Conservation (phyloP, 2,113 vertebrate genomes). For the Alosa alosa region DNA sequence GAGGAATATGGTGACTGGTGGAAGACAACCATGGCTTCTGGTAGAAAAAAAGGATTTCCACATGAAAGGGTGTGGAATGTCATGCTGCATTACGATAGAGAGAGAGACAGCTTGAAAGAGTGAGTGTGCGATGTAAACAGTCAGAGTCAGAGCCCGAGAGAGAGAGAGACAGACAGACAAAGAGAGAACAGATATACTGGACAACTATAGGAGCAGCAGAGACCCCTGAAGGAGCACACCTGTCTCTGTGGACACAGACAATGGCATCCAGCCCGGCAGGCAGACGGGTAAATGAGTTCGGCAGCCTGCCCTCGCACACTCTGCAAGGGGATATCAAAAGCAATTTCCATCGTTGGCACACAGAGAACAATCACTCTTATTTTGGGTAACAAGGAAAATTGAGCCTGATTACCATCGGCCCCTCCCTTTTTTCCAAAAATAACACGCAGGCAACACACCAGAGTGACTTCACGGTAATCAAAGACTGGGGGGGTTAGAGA, state of each 20-base stretch:
- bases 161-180: background rate
- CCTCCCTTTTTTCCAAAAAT: background rate
- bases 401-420: constrained; percentile 2
- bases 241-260: background rate
- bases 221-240: background rate
- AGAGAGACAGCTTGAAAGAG: background rate
- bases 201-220: background rate
- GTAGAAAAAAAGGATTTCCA: constrained; percentile 51
- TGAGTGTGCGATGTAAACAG: background rate
- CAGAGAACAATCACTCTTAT: background rate
- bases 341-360: constrained; percentile 30
- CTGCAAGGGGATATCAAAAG: constrained; percentile 55
- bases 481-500: background rate
- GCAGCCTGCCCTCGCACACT: constrained; percentile 40
- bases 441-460: background rate
- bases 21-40: background rate
- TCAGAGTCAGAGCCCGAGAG: background rate
- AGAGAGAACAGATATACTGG: background rate
- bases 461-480: constrained; percentile 18
- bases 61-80: constrained; percentile 56
- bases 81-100: constrained; percentile 50
- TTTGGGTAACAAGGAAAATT: background rate
- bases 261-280: background rate
- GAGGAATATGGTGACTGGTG: background rate
- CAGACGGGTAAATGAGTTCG: constrained; percentile 34